Conservation (phyloP, 1,140 invertebrate genomes). For the Babylonia areolata region DNA sequence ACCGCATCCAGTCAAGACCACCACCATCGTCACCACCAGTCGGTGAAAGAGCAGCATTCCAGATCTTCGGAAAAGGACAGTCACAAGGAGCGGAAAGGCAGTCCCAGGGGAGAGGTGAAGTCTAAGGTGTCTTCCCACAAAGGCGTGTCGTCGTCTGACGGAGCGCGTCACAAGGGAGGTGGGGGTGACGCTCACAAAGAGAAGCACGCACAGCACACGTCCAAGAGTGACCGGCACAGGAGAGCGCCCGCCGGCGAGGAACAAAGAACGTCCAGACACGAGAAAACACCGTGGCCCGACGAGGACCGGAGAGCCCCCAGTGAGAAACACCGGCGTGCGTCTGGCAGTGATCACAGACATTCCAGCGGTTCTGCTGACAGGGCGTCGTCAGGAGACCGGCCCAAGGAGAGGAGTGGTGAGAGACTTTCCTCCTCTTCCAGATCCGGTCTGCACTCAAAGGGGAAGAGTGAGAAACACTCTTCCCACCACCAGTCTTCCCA, state of each 20-base stretch:
- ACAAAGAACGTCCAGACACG: too few species aligned
- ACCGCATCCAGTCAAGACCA: background rate
- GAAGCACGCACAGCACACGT: background rate
- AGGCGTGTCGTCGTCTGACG: background rate
- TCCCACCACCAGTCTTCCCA: slow-evolving; percentile 14
- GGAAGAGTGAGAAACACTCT: slow-evolving; percentile 43
- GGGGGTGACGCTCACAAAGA: background rate
- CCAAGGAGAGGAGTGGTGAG: background rate
- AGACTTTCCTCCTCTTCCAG: background rate
- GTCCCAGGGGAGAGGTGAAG: background rate
- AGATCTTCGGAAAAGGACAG: background rate
- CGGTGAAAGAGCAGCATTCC: background rate
- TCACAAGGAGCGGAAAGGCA: background rate
- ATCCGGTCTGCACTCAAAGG: slow-evolving; percentile 18
- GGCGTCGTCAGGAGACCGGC: background rate
- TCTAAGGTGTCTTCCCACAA: background rate
- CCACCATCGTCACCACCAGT: background rate
- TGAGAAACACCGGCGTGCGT: background rate
- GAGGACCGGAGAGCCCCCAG: too few species aligned
- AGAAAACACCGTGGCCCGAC: too few species aligned
- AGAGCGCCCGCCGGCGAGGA: background rate
- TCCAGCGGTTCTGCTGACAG: background rate
- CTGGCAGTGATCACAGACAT: background rate
- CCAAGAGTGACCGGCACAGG: background rate
- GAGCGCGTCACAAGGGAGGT: background rate